Evolutionary conservation across 2,888 invertebrate species (phyloP).

Genomic region (Dryadula phaetusa): DNA sequence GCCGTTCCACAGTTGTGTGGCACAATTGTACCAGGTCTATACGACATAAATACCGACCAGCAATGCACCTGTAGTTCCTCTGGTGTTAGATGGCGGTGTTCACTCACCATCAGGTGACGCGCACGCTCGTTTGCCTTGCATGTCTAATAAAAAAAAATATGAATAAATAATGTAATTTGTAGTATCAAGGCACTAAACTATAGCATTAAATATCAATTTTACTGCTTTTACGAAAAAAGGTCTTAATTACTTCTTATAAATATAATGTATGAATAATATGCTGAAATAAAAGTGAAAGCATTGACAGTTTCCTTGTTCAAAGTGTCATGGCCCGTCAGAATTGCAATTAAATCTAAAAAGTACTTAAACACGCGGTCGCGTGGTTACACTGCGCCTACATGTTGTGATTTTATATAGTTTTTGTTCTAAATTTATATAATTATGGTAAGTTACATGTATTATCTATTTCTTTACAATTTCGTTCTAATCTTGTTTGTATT

Average conservation of each 20-base stretch:
- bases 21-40: no score
- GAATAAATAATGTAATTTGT: no score
- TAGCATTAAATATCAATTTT: no score
- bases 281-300: slow-evolving; percentile 10
- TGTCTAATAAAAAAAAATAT: no score
- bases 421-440: slow-evolving; percentile 69
- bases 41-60: no score
- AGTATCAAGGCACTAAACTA: no score
- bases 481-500: background rate
- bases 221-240: background rate
- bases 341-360: slow-evolving; percentile 73
- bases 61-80: no score
- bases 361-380: slow-evolving; percentile 59
- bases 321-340: slow-evolving; percentile 77
- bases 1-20: no score
- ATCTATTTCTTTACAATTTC: background rate
- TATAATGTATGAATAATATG: background rate
- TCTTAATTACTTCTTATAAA: background rate
- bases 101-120: no score
- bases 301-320: slow-evolving; percentile 62
- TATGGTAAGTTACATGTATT: slow-evolving; percentile 63
- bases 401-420: slow-evolving; percentile 62
- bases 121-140: no score
- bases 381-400: slow-evolving; percentile 58
- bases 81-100: no score